Percentiles rank a stretch among this genome's conserved stretches.
These are phyloP conservation scores for Erinaceus europaeus DNA, from an alignment of 2,113 vertebrate genomes.

Conservation along the genomic window DNA sequence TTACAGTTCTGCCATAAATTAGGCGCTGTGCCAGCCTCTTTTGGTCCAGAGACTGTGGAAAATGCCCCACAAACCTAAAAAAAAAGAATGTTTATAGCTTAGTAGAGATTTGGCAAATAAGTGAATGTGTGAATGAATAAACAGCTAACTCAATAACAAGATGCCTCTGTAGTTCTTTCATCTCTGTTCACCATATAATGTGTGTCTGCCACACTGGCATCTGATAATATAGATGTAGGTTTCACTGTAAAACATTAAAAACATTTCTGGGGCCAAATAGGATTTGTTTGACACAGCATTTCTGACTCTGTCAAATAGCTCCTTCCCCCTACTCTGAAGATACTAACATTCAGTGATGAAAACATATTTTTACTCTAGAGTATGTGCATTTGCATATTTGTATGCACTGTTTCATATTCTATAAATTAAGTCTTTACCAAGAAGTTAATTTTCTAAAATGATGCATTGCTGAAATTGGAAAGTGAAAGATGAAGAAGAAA, in stretches of 20 bases:
- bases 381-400: background rate
- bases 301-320: background rate
- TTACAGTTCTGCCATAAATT: background rate
- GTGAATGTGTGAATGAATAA: background rate
- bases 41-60: background rate
- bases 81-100: background rate
- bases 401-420: background rate
- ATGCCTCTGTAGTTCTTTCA: accelerated
- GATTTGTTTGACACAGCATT: background rate
- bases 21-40: background rate
- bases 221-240: background rate
- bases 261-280: background rate
- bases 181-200: background rate
- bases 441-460: background rate
- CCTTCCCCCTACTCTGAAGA: background rate
- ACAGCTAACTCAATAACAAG: background rate
- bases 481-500: background rate
- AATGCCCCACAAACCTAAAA: background rate
- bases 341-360: background rate
- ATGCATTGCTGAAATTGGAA: background rate
- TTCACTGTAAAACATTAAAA: background rate
- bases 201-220: background rate
- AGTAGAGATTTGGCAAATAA: background rate
- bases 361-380: background rate
- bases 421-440: background rate